These are phyloP conservation scores for Sylvicola fuscatus DNA, from an alignment of 2,888 invertebrate species.

Conservation along the genomic window DNA sequence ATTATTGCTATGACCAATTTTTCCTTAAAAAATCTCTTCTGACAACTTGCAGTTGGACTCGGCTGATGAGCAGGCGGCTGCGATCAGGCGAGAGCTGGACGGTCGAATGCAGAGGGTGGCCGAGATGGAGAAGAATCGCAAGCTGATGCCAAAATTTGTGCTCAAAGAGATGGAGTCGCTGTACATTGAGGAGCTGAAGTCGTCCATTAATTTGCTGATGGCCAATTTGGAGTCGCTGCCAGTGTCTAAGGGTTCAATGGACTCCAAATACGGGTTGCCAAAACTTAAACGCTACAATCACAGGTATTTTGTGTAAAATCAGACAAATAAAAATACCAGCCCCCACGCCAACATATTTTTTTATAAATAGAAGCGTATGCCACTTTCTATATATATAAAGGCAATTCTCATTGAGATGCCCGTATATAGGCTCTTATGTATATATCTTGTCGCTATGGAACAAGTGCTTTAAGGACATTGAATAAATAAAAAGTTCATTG, in stretches of 20 bases:
- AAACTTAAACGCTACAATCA: slow-evolving; percentile 97
- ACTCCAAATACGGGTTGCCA: slow-evolving; percentile 92
- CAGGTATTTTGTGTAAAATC: slow-evolving; percentile 41
- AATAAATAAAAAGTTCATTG: no score
- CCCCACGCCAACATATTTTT: no score
- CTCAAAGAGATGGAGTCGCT: slow-evolving; percentile 99
- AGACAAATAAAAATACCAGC: background rate
- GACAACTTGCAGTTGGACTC: slow-evolving; percentile 66
- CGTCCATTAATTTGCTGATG: slow-evolving; percentile 95
- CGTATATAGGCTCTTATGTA: no score
- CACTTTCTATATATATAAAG: no score
- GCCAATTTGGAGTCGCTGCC: slow-evolving; percentile 97
- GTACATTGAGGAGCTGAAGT: slow-evolving; percentile 94
- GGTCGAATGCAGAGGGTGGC: slow-evolving; percentile 92
- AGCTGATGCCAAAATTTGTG: slow-evolving; percentile 97
- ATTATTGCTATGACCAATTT: no score
- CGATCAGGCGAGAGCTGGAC: slow-evolving; percentile 94
- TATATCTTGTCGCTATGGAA: no score
- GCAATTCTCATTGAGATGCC: no score
- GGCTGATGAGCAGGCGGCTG: slow-evolving; percentile 98
- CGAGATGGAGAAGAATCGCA: slow-evolving; percentile 95
- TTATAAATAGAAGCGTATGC: no score
- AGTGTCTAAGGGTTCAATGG: slow-evolving; percentile 93
- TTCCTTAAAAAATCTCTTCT: no score
- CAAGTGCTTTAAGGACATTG: no score